Evolutionary conservation across 1,140 invertebrate genomes (phyloP).

Genomic region (Dendroctonus valens): DNA sequence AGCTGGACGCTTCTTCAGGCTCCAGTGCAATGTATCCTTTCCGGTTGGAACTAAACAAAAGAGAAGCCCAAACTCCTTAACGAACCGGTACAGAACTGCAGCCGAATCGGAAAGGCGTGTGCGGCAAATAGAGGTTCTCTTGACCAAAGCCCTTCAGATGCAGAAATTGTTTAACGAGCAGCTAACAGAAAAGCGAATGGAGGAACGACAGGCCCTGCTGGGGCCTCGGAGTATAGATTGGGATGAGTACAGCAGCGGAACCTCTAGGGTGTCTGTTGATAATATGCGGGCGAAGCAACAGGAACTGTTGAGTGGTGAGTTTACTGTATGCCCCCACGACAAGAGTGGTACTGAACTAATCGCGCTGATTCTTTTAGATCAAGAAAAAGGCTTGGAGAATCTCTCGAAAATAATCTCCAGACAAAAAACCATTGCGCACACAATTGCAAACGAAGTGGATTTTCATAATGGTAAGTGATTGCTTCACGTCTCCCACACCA

Average conservation of each 20-base stretch:
- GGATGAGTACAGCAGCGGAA: slow-evolving; percentile 5
- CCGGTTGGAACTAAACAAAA: not conserved
- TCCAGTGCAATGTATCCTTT: slow-evolving; percentile 57
- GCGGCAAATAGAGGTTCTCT: slow-evolving; percentile 58
- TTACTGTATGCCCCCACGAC: too few relatives aligned
- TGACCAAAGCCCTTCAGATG: slow-evolving; percentile 59
- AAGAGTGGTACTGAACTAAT: not conserved
- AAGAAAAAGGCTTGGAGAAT: slow-evolving; percentile 74
- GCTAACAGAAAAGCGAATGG: slow-evolving; percentile 37
- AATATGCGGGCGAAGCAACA: slow-evolving; percentile 40
- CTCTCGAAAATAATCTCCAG: slow-evolving; percentile 72
- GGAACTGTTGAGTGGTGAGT: slow-evolving; percentile 44
- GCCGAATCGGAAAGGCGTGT: slow-evolving; percentile 62
- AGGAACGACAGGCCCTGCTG: slow-evolving; percentile 41
- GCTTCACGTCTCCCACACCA: not conserved
- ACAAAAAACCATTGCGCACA: slow-evolving; percentile 74
- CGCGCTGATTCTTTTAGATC: slow-evolving; percentile 57
- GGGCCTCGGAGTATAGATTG: slow-evolving; percentile 29
- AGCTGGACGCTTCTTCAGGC: slow-evolving; percentile 55
- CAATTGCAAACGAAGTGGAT: slow-evolving; percentile 75
- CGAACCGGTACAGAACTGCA: slow-evolving; percentile 49
- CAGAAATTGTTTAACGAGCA: slow-evolving; percentile 56
- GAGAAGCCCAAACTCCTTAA: not conserved
- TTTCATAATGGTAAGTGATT: slow-evolving; percentile 67
- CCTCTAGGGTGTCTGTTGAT: slow-evolving; percentile 25